Evolutionary conservation across 2,113 vertebrate species (phyloP), one percentile per base, ranked within the genome.

Genomic region (Scartelaos histophorus): DNA sequence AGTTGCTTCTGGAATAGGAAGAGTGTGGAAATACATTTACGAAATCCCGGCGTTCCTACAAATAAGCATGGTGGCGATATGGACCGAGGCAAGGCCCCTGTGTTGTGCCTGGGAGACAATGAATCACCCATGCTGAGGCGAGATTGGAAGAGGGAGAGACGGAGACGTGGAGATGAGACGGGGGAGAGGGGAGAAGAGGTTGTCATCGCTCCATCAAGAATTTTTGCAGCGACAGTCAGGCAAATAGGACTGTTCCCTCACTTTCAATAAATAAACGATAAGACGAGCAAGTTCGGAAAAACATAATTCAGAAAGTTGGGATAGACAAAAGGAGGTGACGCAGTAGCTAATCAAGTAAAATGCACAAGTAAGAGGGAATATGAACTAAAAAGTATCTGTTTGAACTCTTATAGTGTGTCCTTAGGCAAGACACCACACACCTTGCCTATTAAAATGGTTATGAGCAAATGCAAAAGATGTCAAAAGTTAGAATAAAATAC

Each of bases 101-200:
- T 90, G 82, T 90, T 93, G 92, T 90, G 81, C 84, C 87, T 88
- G 85, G 91, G 84, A 92, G 88, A 91, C 51, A 93, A 92, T 93
- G 89, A 93, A 94, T 93, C 93, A 91, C 89, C 89, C 88, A 88
- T 89, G 90, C 87, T 89, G 89, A 79, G 78, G 38, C 69, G 80
- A 62, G 89, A 89, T 89, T 80, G 76, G 85, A 67, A 69, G 80
- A 89, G 79, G 90, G 87, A 87, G 85, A 81, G 87, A 54, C 58
- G 85, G 76, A 87, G 83, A 83, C 17, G 29, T 74, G 71, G 80
- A 84, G 85, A 84, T 78, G 82, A 85, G 89, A 82, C 74, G 77
- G 46, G 66, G 29, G 71, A 79, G 78, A 75, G 70, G 45, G 70
- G 76, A 80, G 78, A 88, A 86, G 86, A 76, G 81, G 78, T 92